Base-by-base conservation (phyloP, 2,113 vertebrate species). In the Lethenteron camtschaticum region DNA sequence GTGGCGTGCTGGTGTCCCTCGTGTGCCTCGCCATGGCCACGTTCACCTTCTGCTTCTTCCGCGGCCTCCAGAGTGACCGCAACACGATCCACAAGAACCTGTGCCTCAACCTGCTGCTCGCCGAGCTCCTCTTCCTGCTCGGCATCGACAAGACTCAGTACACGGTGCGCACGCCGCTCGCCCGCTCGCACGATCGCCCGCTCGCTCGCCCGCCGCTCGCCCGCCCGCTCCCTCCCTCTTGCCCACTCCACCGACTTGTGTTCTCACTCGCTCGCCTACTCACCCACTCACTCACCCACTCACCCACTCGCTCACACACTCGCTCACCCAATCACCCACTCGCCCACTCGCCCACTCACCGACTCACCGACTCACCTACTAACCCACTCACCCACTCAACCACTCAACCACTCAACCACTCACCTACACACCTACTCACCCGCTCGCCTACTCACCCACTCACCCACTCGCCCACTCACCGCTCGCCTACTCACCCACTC, bases 71-170 rank as follows among this genome's bases (percentile, higher is more conserved):
- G 80, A 88, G 87, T 0, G 89, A 91, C 79, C 84, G 88, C 58
- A 87, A 90, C 81, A 96, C 90, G 75, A 94, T 92, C 79, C 90
- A 94, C 83, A 94, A 94, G 81, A 94, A 96, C 79, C 85, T 96
- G 18, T 96, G 90, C 77, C 85, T 94, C 83, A 94, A 87, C 78
- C 90, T 96, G 76, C 94, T 96, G 79, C 83, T 95, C 11, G 89
- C 88, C 0, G 90, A 95, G 79, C 83, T 95, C 58, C 84, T 95
- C 77, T 96, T 96, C 80, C 87, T 96, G 75, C 85, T 92, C 0
- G 90, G 89, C 75, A 90, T 96, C 57, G 86, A 96, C 78, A 96
- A 92, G 78, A 94, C 89, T 0, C 86, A 96, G 77, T 90, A 96
- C 70, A 84, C 88, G 73, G 89, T 92, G 71, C 76, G 82, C 77